A percentile compares a stretch with the other conserved stretches of the same genome.
These are phyloP conservation scores for Catharus minimus DNA, from an alignment of 2,113 vertebrate genomes.

Conservation along the genomic window DNA sequence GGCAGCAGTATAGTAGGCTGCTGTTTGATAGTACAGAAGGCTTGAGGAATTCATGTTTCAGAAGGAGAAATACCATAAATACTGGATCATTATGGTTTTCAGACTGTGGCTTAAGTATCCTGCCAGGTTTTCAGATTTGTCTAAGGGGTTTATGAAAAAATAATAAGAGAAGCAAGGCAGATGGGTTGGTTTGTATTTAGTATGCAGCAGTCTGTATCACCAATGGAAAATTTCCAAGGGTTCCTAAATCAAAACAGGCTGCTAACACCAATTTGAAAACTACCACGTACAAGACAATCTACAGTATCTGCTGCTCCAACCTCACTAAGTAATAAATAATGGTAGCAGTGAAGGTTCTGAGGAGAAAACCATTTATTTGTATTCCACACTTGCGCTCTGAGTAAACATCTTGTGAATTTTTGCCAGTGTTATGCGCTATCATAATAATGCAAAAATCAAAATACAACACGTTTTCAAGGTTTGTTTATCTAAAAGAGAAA, in stretches of 20 bases:
- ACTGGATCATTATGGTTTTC: neutral
- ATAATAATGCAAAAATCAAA: conserved; percentile 11
- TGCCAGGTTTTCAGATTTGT: conserved; percentile 3
- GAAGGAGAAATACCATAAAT: conserved; percentile 1
- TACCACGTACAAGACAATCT: neutral
- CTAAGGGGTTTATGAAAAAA: neutral
- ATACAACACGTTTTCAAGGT: neutral
- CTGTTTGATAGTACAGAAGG: neutral
- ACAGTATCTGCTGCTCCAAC: neutral
- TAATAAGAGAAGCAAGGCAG: neutral
- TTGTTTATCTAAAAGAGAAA: neutral
- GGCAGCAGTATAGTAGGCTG: neutral
- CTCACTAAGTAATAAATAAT: neutral
- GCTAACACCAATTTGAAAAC: neutral
- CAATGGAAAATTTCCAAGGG: neutral
- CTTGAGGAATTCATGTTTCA: neutral
- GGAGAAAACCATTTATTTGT: neutral
- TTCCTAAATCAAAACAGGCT: conserved; percentile 1
- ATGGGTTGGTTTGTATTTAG: neutral
- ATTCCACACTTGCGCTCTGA: neutral
- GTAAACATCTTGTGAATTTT: neutral
- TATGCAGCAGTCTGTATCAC: neutral
- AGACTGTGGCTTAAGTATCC: neutral
- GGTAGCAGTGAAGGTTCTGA: neutral
- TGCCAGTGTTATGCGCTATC: neutral